Conservation (phyloP, 1,140 invertebrate species). For the Lasioglossum baleicum region DNA sequence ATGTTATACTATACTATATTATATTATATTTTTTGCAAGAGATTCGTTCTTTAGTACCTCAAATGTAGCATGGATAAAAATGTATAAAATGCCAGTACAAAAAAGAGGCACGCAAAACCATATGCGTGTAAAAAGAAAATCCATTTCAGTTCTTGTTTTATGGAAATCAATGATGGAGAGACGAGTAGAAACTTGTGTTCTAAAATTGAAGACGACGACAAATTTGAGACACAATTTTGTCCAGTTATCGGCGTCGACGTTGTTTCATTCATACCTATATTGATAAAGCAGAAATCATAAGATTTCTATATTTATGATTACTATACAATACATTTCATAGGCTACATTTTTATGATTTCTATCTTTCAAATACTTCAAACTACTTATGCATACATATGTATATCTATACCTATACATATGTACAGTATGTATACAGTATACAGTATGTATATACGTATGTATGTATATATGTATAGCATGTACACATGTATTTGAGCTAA, state of each 20-base stretch:
- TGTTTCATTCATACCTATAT: conserved; percentile 63
- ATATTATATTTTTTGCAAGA: neutral
- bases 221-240: conserved; percentile 67
- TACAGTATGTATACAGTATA: too few relatives aligned
- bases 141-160: conserved; percentile 79
- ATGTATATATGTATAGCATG: too few relatives aligned
- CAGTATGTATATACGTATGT: too few relatives aligned
- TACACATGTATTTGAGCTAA: too few relatives aligned
- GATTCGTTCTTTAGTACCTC: conserved; percentile 74
- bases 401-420: too few relatives aligned
- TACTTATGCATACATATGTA: too few relatives aligned
- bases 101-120: conserved; percentile 83
- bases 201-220: conserved; percentile 54
- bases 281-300: conserved; percentile 21
- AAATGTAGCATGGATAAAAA: conserved; percentile 84
- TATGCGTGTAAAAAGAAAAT: conserved; percentile 82
- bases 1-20: too few relatives aligned
- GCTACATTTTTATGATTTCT: too few relatives aligned
- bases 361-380: neutral
- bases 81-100: conserved; percentile 83
- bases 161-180: conserved; percentile 69
- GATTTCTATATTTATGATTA: too few relatives aligned
- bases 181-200: conserved; percentile 69
- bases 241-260: conserved; percentile 44
- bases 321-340: too few relatives aligned